Percentiles rank a stretch among this genome's conserved stretches.
These are phyloP conservation scores for Aphodius sticticus DNA, from an alignment of 2,888 invertebrate species.

Conservation along the genomic window DNA sequence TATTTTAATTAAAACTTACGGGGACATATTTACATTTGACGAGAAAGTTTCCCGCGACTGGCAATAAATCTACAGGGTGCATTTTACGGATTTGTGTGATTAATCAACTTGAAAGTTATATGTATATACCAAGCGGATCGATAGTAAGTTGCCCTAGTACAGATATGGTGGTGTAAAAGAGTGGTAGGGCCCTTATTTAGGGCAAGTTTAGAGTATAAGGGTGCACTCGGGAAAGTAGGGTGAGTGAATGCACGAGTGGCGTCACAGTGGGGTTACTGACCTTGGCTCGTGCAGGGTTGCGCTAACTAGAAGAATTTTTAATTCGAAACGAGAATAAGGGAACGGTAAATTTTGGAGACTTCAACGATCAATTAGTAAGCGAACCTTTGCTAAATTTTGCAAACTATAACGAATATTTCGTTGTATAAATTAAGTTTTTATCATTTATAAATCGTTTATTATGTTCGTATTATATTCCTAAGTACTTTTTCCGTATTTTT, in stretches of 20 bases:
- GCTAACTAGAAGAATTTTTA: background rate
- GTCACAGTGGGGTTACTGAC: background rate
- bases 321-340: background rate
- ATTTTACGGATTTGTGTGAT: background rate
- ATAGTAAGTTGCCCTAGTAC: background rate
- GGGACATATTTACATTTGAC: constrained; percentile 26
- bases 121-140: background rate
- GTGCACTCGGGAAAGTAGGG: background rate
- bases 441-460: no score
- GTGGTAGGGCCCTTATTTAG: background rate
- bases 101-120: background rate
- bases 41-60: background rate
- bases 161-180: background rate
- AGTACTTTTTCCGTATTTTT: no score
- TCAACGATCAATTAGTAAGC: background rate
- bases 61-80: background rate
- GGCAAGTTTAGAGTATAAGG: background rate
- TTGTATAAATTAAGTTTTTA: no score
- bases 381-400: background rate
- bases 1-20: constrained; percentile 29
- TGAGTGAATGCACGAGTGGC: background rate
- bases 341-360: background rate
- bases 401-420: background rate
- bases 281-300: background rate
- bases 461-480: no score